Evolutionary conservation across 2,888 invertebrate genomes (phyloP).

Genomic region (Dorcus parallelipipedus): DNA sequence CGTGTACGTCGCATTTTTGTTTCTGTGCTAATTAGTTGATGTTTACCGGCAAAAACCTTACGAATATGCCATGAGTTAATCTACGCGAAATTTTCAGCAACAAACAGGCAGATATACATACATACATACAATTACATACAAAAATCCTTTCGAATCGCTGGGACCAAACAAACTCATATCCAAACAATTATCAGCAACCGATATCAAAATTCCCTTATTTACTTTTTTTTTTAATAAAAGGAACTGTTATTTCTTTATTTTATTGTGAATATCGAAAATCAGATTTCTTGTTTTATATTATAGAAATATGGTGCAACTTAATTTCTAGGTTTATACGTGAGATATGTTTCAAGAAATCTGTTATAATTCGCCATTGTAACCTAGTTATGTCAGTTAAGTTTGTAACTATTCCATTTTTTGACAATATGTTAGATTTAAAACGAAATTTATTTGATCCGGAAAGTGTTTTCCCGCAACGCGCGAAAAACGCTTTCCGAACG

Average conservation of each 20-base stretch:
- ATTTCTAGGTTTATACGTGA: conserved; percentile 6
- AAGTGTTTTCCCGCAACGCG: conserved; percentile 15
- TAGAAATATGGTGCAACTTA: conserved; percentile 15
- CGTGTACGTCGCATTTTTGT: not conserved
- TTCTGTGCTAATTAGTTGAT: not conserved
- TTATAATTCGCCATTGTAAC: conserved; percentile 18
- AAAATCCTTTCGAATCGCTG: conserved; percentile 33
- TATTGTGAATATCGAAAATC: conserved; percentile 14
- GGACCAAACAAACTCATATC: conserved; percentile 51
- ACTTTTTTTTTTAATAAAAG: conserved; percentile 13
- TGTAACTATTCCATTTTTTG: conserved; percentile 48
- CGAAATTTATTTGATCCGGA: conserved; percentile 26
- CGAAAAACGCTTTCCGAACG: conserved; percentile 10
- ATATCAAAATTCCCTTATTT: conserved; percentile 19
- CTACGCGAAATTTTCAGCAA: conserved; percentile 11
- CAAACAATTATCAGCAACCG: conserved; percentile 29
- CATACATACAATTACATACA: conserved; percentile 32
- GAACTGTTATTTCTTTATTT: conserved; percentile 20
- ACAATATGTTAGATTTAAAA: conserved; percentile 48
- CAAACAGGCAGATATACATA: conserved; percentile 26
- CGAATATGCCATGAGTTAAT: conserved; percentile 43
- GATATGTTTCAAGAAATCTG: conserved; percentile 19
- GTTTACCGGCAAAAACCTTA: conserved; percentile 24
- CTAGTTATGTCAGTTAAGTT: conserved; percentile 20
- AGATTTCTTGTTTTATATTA: conserved; percentile 18